Evolutionary conservation across 2,797 vertebrate genomes (phyloP).

Genomic region (Petrocephalus schoutedeni): DNA sequence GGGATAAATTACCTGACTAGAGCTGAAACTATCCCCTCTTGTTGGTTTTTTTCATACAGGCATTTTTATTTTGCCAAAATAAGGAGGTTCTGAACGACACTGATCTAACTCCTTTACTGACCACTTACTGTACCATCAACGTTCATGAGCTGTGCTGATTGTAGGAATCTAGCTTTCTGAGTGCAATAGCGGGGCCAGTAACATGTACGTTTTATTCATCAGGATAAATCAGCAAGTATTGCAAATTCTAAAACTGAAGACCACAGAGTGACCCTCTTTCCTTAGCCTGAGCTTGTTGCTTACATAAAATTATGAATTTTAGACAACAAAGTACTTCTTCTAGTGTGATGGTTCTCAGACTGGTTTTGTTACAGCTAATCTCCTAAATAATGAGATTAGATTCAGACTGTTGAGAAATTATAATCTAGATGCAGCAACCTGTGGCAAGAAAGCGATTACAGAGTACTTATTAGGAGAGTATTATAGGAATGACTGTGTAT

Average conservation of each 20-base stretch:
- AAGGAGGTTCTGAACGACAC: background rate
- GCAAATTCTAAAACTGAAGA: background rate
- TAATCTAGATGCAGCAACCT: background rate
- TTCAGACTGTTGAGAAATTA: background rate
- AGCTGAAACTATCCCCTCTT: background rate
- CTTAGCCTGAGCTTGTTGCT: background rate
- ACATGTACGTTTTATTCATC: background rate
- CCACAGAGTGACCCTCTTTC: background rate
- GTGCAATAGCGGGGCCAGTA: background rate
- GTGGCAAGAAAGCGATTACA: background rate
- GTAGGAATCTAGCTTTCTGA: background rate
- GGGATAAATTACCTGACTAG: background rate
- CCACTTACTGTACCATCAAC: background rate
- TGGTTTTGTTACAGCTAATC: background rate
- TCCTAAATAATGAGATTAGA: background rate
- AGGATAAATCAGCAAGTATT: background rate
- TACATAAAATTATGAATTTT: background rate
- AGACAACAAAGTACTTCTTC: background rate
- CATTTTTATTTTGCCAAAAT: background rate
- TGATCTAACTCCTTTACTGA: background rate
- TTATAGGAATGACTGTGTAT: background rate
- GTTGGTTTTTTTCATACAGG: background rate
- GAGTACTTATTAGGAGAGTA: background rate
- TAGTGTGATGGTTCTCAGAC: background rate
- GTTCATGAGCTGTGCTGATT: background rate